Evolutionary conservation across 2,888 invertebrate genomes (phyloP).

Genomic region (Melipona beecheii): DNA sequence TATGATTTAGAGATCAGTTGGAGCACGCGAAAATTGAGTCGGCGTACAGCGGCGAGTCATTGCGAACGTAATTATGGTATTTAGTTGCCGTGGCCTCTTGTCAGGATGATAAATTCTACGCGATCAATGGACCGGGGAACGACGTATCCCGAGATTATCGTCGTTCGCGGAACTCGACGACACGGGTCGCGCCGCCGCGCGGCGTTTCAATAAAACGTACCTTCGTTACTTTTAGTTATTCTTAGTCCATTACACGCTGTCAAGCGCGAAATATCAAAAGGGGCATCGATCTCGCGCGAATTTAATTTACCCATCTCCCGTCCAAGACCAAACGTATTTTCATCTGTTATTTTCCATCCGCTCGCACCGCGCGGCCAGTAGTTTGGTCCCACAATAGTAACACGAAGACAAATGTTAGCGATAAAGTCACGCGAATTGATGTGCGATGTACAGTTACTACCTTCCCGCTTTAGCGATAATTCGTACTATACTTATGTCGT

Average conservation of each 20-base stretch:
- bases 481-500: conserved; percentile 45
- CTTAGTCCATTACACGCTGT: conserved; percentile 3
- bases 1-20: conserved; percentile 58
- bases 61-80: conserved; percentile 41
- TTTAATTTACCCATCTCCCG: conserved; percentile 63
- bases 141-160: background rate
- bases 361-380: conserved; percentile 61
- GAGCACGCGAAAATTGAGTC: conserved; percentile 39
- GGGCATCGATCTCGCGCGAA: conserved; percentile 57
- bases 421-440: conserved; percentile 73
- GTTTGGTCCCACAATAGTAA: conserved; percentile 68
- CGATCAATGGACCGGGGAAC: conserved; percentile 13
- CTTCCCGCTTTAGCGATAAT: conserved; percentile 68
- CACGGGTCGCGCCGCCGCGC: background rate
- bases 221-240: conserved; percentile 34
- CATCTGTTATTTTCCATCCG: conserved; percentile 63
- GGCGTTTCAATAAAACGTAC: background rate
- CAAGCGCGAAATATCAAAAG: conserved; percentile 39
- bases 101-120: conserved; percentile 31
- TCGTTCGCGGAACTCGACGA: background rate
- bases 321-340: conserved; percentile 56
- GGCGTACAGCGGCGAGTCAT: conserved; percentile 12
- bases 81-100: conserved; percentile 13
- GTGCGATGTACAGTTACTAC: conserved; percentile 65
- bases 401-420: conserved; percentile 72